Percentiles rank a stretch among this genome's conserved stretches.
These are phyloP conservation scores for Boleophthalmus pectinirostris DNA, from an alignment of 2,113 vertebrate genomes.

Conservation along the genomic window DNA sequence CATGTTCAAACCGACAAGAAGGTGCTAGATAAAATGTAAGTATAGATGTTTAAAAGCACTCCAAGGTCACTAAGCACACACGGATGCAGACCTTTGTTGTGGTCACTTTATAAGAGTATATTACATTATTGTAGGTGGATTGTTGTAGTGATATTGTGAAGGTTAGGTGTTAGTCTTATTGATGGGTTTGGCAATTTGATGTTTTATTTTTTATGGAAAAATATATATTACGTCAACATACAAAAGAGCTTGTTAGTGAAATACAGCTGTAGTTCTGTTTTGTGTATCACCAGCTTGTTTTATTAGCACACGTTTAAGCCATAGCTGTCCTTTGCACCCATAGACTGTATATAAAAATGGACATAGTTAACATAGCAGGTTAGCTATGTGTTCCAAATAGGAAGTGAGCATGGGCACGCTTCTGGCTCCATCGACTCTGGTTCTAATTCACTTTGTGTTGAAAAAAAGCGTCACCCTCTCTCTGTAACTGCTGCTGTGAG, in stretches of 20 bases:
- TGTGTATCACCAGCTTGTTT: background rate
- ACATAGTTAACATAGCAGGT: too few relatives aligned
- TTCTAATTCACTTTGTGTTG: too few relatives aligned
- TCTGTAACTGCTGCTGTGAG: too few relatives aligned
- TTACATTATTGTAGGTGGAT: background rate
- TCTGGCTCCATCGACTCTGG: too few relatives aligned
- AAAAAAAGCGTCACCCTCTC: too few relatives aligned
- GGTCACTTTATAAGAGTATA: background rate
- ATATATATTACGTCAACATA: background rate
- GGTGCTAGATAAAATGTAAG: conserved; percentile 32
- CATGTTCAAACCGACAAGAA: conserved; percentile 20
- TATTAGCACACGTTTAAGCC: background rate
- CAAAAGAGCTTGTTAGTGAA: background rate
- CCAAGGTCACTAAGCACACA: conserved; percentile 22
- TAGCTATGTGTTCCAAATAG: too few relatives aligned
- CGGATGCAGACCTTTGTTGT: conserved; percentile 7
- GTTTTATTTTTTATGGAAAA: background rate
- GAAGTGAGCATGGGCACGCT: too few relatives aligned
- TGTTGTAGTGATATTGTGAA: conserved; percentile 21
- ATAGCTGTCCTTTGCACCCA: background rate
- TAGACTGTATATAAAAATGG: too few relatives aligned
- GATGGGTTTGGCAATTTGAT: background rate
- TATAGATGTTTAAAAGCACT: conserved; percentile 7
- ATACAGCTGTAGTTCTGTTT: background rate
- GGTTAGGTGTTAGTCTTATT: background rate